A percentile compares a stretch with the other conserved stretches of the same genome.
Evolutionary conservation across 2,888 invertebrate species (phyloP).

Genomic region (Seira sanloemensis): DNA sequence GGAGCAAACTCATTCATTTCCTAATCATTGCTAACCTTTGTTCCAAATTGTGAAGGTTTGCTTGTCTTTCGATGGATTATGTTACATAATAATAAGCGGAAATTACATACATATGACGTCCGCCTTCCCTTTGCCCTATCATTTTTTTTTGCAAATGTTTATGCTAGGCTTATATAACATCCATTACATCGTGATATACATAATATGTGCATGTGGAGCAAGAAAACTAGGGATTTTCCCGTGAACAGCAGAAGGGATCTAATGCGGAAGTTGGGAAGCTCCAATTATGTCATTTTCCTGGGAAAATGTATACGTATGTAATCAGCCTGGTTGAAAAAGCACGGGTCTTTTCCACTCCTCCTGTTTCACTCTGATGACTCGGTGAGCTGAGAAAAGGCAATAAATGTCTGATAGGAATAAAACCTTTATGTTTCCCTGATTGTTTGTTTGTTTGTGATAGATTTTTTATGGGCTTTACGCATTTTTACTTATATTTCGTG

Average conservation of each 20-base stretch:
- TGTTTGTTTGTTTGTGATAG: slow-evolving; percentile 14
- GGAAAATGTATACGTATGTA: background rate
- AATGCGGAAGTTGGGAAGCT: slow-evolving; percentile 40
- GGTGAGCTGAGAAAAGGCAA: background rate
- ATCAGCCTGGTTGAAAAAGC: background rate
- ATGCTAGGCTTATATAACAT: no score
- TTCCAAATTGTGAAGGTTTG: background rate
- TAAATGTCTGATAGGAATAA: slow-evolving; percentile 14
- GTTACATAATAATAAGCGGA: slow-evolving; percentile 2
- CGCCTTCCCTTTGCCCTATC: background rate
- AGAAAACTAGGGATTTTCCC: slow-evolving; percentile 20
- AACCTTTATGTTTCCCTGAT: slow-evolving; percentile 10
- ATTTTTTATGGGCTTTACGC: slow-evolving; percentile 32
- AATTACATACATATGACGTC: slow-evolving; percentile 4
- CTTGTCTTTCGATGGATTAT: background rate
- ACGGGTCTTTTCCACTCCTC: background rate
- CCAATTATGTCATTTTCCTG: slow-evolving; percentile 48
- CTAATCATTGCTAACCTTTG: background rate
- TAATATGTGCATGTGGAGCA: background rate
- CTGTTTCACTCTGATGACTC: background rate
- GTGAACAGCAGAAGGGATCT: slow-evolving; percentile 19
- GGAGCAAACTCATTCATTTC: background rate
- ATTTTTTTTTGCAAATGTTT: background rate
- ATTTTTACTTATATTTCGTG: slow-evolving; percentile 33
- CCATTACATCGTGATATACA: background rate